Conservation (phyloP, 2,888 invertebrate species). For the Drosophila nr. perissopoda region DNA sequence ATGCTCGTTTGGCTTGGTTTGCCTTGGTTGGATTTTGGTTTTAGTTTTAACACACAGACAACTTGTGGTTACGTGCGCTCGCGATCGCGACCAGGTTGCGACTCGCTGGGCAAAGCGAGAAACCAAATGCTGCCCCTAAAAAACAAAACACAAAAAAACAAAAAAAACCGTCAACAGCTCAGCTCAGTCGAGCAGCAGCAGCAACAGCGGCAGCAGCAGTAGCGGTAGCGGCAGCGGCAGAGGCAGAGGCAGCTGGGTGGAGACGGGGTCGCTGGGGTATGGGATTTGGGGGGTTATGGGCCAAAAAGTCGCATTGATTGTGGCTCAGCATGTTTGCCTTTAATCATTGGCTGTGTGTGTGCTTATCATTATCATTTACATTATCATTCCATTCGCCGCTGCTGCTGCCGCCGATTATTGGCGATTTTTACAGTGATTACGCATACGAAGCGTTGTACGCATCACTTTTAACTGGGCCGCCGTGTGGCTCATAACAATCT, state of each 20-base stretch:
- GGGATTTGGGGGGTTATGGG: conserved; percentile 18
- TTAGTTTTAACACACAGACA: background rate
- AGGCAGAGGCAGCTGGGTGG: background rate
- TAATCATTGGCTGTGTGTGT: conserved; percentile 38
- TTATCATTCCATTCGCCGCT: conserved; percentile 48
- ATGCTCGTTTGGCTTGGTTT: background rate
- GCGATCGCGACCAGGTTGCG: conserved; percentile 52
- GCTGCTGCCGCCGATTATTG: conserved; percentile 47
- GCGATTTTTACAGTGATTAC: conserved; percentile 52
- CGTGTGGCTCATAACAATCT: conserved; percentile 20
- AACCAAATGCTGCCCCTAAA: conserved; percentile 23
- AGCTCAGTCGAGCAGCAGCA: conserved; percentile 30
- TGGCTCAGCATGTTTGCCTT: conserved; percentile 32
- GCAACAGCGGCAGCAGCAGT: background rate
- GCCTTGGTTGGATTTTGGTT: background rate
- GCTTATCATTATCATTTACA: conserved; percentile 40
- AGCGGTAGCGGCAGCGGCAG: background rate
- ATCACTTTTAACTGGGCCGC: conserved; percentile 56
- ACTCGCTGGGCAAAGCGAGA: conserved; percentile 36
- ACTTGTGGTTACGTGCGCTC: conserved; percentile 35
- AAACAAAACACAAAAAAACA: background rate
- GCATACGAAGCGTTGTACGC: conserved; percentile 49
- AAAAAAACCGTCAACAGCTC: conserved; percentile 28
- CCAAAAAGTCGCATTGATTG: conserved; percentile 39
- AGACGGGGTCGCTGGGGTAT: background rate